A percentile compares a stretch with the other conserved stretches of the same genome.
Conservation (phyloP, 2,888 invertebrate genomes). For the Drosophila hamatofila region DNA sequence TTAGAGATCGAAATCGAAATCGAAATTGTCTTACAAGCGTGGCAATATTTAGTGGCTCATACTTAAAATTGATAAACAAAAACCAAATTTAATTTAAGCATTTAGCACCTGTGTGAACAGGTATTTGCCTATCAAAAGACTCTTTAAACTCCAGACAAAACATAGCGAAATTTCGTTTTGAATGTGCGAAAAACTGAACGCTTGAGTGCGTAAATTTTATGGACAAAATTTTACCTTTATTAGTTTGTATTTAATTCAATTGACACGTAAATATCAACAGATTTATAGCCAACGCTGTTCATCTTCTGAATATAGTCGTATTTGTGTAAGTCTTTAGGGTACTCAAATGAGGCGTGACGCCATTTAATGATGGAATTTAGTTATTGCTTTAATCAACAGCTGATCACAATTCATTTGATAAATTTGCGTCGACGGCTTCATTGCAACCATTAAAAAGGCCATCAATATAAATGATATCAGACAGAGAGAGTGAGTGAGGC, state of each 20-base stretch:
- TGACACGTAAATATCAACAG: constrained; percentile 53
- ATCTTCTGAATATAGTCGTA: background rate
- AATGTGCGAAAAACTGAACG: constrained; percentile 24
- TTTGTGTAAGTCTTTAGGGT: constrained; percentile 43
- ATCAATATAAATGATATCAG: constrained; percentile 47
- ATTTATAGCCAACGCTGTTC: background rate
- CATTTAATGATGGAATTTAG: background rate
- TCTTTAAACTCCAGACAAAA: constrained; percentile 23
- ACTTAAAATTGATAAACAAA: constrained; percentile 1
- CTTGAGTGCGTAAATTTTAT: constrained; percentile 13
- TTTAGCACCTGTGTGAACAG: constrained; percentile 2
- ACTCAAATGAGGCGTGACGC: constrained; percentile 38
- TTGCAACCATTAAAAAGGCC: constrained; percentile 15
- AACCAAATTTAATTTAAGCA: constrained; percentile 33
- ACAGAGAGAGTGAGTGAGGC: constrained; percentile 38
- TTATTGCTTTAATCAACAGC: constrained; percentile 1
- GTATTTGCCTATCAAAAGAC: constrained; percentile 3
- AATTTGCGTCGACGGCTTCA: constrained; percentile 23
- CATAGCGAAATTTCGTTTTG: background rate
- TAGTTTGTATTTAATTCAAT: constrained; percentile 75
- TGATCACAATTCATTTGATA: constrained; percentile 31
- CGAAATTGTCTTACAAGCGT: constrained; percentile 10
- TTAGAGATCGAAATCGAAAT: background rate
- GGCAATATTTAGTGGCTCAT: constrained; percentile 6
- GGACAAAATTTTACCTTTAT: constrained; percentile 55